Evolutionary conservation across 2,797 vertebrate genomes (phyloP), one percentile per base, ranked within the genome.

Genomic region (Pachyuromys duprasi): DNA sequence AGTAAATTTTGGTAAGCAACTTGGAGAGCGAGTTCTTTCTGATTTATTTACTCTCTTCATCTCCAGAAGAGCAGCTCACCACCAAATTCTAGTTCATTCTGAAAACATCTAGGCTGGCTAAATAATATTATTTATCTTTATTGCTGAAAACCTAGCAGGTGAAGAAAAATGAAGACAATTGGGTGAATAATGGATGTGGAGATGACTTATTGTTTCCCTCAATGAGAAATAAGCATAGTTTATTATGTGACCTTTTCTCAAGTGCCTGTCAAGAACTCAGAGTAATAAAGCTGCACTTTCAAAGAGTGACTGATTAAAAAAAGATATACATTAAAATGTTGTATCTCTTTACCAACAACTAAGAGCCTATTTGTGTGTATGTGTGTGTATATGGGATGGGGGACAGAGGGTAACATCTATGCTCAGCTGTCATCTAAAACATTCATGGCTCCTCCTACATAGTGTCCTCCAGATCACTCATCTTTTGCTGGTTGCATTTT

Each of bases 151-250:
- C 95, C 84, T 92, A 98, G 98, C 97, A 98, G 98, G 98, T 98
- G 95, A 98, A 98, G 97, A 97, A 98, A 98, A 98, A 98, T 98
- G 98, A 98, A 97, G 98, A 98, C 98, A 98, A 98, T 98, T 98
- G 98, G 97, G 98, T 98, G 98, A 99, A 98, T 98, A 99, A 98
- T 98, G 98, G 98, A 98, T 96, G 94, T 92, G 93, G 90, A 80
- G 96, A 98, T 98, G 98, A 98, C 97, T 98, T 98, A 98, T 97
- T 98, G 98, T 98, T 98, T 98, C 98, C 92, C 97, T 97, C 93
- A 97, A 98, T 97, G 97, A 98, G 98, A 98, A 98, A 98, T 98
- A 98, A 98, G 98, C 97, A 88, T 96, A 97, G 97, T 98, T 98
- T 98, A 98, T 98, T 98, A 98, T 97, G 96, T 98, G 98, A 99